A percentile compares a stretch with the other conserved stretches of the same genome.
Conservation (phyloP, 2,888 invertebrate species). For the Bruchidius siliquastri region DNA sequence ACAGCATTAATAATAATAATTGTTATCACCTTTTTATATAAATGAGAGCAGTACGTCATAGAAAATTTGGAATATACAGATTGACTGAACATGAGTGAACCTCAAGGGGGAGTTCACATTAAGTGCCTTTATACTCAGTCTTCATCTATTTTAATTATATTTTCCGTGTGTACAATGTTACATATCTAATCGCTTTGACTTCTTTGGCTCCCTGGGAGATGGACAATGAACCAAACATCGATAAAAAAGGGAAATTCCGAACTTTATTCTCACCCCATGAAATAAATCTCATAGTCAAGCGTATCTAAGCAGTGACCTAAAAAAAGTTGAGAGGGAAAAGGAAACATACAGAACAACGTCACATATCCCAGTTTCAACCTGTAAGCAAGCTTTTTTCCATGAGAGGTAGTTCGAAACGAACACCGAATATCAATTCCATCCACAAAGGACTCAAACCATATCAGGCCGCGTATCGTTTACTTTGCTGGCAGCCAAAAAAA, state of each 20-base stretch:
- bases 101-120: no score
- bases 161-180: no score
- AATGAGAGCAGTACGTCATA: no score
- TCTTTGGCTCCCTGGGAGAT: no score
- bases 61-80: no score
- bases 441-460: background rate
- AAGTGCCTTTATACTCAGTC: no score
- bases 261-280: background rate
- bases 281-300: background rate
- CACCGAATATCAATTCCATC: background rate
- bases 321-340: background rate
- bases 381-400: background rate
- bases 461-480: background rate
- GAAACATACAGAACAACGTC: background rate
- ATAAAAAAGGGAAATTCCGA: background rate
- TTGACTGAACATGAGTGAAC: no score
- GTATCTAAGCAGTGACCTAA: background rate
- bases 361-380: background rate
- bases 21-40: no score
- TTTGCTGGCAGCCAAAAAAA: background rate
- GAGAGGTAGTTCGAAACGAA: background rate
- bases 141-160: no score
- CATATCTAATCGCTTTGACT: no score
- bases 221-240: no score
- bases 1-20: no score